These are phyloP conservation scores for Andrena fulva DNA, from an alignment of 2,888 invertebrate genomes.

Conservation along the genomic window DNA sequence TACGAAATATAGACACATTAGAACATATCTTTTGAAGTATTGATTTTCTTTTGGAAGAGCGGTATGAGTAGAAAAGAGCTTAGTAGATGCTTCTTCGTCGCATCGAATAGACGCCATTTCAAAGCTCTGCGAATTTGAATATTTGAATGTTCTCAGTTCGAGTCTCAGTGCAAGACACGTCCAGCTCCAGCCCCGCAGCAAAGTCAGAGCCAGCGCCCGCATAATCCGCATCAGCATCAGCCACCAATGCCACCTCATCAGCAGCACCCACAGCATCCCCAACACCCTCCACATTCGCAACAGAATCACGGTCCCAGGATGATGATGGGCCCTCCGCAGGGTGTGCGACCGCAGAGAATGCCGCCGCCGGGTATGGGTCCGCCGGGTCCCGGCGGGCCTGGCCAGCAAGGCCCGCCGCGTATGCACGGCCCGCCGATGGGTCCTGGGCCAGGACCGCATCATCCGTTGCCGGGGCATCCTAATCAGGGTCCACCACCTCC, in stretches of 20 bases:
- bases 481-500: constrained; percentile 87
- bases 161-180: constrained; percentile 96
- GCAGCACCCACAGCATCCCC: constrained; percentile 86
- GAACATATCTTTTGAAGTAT: too few species aligned
- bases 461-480: constrained; percentile 86
- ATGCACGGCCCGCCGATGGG: constrained; percentile 86
- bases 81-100: too few species aligned
- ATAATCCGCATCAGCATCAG: constrained; percentile 86
- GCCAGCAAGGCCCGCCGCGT: constrained; percentile 84
- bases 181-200: constrained; percentile 91
- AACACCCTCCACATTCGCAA: constrained; percentile 85
- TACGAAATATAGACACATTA: neutral
- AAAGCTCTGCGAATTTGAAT: neutral
- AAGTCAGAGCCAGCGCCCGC: constrained; percentile 86
- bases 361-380: constrained; percentile 85
- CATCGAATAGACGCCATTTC: too few species aligned
- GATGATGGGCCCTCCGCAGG: constrained; percentile 87
- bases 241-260: constrained; percentile 85
- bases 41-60: too few species aligned
- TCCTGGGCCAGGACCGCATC: constrained; percentile 87
- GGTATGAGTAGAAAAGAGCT: too few species aligned
- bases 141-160: constrained; percentile 88
- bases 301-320: constrained; percentile 86
- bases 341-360: constrained; percentile 81
- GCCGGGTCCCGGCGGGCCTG: constrained; percentile 86